Evolutionary conservation across 2,113 vertebrate species (phyloP), one percentile per base, ranked within the genome.

Genomic region (Burhinus oedicnemus): DNA sequence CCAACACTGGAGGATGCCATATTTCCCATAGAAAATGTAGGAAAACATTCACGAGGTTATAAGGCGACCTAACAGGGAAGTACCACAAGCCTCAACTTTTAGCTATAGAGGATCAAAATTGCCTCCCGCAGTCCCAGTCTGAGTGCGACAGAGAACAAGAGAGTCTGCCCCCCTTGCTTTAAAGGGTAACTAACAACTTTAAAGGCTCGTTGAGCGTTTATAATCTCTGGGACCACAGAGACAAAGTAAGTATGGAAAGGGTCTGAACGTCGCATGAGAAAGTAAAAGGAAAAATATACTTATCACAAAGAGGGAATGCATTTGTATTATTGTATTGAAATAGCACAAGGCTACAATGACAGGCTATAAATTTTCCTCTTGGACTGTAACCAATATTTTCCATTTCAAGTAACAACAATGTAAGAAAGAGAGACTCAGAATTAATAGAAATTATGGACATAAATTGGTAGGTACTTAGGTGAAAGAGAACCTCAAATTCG

Each of bases 321-420:
- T 93, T 94, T 95, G 60, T 95, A 92, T 94, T 93, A 94, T 79
- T 86, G 87, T 72, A 96, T 83, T 93, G 88, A 95, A 97, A 96
- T 81, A 96, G 85, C 95, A 96, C 87, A 87, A 94, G 91, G 79
- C 90, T 96, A 52, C 82, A 95, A 47, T 90, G 90, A 96, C 91
- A 97, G 90, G 94, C 90, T 95, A 93, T 95, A 95, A 89, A 93
- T 97, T 95, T 95, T 95, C 94, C 83, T 82, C 74, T 92, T 95
- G 96, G 91, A 85, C 54, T 91, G 77, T 60, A 95, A 93, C 94
- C 93, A 97, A 47, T 95, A 95, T 97, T 96, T 97, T 97, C 97
- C 85, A 90, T 97, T 97, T 96, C 82, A 87, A 97, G 60, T 93
- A 90, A 90, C 75, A 92, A 90, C 92, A 93, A 55, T 49, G 80